Conservation (phyloP, 1,140 invertebrate species). For the Eulimnadia texana region DNA sequence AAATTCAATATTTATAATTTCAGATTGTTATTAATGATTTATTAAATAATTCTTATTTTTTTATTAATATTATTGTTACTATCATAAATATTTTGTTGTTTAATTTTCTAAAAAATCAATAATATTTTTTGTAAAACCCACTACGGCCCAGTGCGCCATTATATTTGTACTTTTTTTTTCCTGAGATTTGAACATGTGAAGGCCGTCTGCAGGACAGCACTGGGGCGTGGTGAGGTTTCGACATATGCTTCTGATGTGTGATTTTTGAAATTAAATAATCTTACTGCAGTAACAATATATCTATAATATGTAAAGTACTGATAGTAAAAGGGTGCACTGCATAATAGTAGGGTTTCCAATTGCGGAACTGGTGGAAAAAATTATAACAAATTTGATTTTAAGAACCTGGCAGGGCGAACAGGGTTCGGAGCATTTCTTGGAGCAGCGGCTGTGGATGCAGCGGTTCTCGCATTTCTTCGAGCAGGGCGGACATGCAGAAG, state of each 20-base stretch:
- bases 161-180: no score
- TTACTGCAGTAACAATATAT: no score
- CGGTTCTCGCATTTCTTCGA: conserved; percentile 36
- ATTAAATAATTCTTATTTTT: not conserved
- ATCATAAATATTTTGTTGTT: not conserved
- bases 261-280: no score
- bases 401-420: conserved; percentile 42
- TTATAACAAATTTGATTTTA: not conserved
- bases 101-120: no score
- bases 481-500: conserved; percentile 45
- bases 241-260: no score
- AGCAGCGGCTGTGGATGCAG: conserved; percentile 35
- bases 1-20: conserved; percentile 1
- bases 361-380: not conserved
- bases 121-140: no score
- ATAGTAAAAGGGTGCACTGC: not conserved
- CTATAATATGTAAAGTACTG: no score
- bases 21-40: not conserved
- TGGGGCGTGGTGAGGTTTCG: no score
- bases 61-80: not conserved
- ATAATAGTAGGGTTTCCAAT: not conserved
- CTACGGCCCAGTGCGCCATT: no score
- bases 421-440: conserved; percentile 20
- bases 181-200: no score
- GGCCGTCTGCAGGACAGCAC: no score